Conservation (phyloP, 2,888 invertebrate genomes). For the Drosophila setosimentum region DNA sequence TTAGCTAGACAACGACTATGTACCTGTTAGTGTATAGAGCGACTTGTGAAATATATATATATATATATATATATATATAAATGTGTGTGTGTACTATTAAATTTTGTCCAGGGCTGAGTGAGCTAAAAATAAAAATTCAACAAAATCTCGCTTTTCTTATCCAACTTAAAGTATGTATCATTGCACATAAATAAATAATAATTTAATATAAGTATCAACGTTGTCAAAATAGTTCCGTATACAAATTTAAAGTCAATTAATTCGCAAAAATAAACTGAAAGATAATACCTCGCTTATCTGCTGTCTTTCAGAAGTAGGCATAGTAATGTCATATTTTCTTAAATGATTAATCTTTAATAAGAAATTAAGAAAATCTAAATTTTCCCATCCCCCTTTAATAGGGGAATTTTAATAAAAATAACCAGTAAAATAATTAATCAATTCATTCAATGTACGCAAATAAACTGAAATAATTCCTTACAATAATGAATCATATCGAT, state of each 20-base stretch:
- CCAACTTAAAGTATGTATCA: neutral
- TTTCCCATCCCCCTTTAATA: neutral
- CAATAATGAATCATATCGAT: conserved; percentile 14
- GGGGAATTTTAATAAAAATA: neutral
- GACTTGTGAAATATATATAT: neutral
- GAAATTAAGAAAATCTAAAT: neutral
- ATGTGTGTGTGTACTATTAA: neutral
- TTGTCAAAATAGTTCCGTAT: conserved; percentile 11
- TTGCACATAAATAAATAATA: conserved; percentile 6
- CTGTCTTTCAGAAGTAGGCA: neutral
- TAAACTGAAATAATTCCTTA: neutral
- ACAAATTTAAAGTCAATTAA: neutral
- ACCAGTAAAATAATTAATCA: neutral
- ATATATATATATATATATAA: neutral
- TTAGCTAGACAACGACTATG: neutral
- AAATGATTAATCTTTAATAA: neutral
- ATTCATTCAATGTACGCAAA: conserved; percentile 1
- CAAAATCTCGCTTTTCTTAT: neutral
- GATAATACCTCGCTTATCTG: conserved; percentile 28
- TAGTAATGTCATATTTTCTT: neutral
- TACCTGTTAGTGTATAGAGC: neutral
- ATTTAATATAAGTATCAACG: conserved; percentile 4
- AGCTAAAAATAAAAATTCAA: neutral
- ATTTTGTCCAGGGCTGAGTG: neutral
- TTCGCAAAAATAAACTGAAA: neutral